Base-by-base conservation (phyloP, 2,113 vertebrate species). In the Takifugu bimaculatus region DNA sequence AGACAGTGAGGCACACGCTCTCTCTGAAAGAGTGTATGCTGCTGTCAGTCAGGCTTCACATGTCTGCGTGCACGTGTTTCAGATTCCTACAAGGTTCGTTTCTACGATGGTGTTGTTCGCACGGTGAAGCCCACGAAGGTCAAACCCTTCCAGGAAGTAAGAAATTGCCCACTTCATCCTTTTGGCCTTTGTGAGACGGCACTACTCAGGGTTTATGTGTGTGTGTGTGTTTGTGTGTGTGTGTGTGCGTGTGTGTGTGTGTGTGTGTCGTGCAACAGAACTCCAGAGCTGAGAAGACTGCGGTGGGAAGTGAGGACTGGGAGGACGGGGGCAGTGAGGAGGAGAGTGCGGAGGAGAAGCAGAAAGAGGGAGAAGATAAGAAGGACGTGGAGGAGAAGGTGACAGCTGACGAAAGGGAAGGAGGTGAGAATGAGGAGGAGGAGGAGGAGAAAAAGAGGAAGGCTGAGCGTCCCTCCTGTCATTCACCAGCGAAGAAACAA, bases 11-110 rank as follows among this genome's bases (percentile, higher is more conserved):
- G 65, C 13, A 63, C 54, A 12, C 3, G 13, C 55, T 1, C 1
- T 45, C 12, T n/a, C 45, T 48, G 45, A n/a, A 4, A 14, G 5
- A 13, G 27, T 32, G 28, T 54, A 28, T 54, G 13, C 53, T 11
- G 3, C 3, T 47, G 44, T 47, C 3, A 20, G 13, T 49, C 42
- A 26, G 25, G 25, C 4, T 29, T 42, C 14, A 44, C 65, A 51
- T 69, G 13, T 69, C 15, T 57, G 12, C 44, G 45, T 68, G 25
- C 54, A 61, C 67, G 50, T 72, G 27, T 66, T 13, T 75, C 84
- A 99, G 96, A 94, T 71, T 95, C 93, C 5, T 99, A 97, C 87
- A 98, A 94, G 35, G 96, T 99, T 81, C 95, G 95, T 44, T 99
- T 99, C 90, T 98, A 94, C 68, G 97, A 99, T 76, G 96, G 96